Percentiles rank a stretch among this genome's conserved stretches.
Evolutionary conservation across 2,888 invertebrate species (phyloP).

Genomic region (Ypsolopha scabrella): DNA sequence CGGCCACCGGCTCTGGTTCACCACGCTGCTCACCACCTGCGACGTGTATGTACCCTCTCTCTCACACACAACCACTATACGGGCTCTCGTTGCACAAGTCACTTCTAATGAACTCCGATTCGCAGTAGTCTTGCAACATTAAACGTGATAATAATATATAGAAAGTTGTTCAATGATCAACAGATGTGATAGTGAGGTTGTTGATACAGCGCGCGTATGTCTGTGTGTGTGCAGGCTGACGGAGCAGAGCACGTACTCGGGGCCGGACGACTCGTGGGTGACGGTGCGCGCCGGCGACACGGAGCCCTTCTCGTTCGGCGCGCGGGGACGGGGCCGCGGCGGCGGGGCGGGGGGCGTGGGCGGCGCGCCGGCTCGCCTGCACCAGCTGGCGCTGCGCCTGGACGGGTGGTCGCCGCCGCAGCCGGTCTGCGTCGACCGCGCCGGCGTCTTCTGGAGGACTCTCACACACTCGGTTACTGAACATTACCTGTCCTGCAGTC

Average conservation of each 20-base stretch:
- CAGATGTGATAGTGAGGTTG: too few relatives aligned
- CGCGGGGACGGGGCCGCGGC: slow-evolving; percentile 73
- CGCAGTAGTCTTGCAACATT: too few relatives aligned
- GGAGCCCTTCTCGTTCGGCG: slow-evolving; percentile 89
- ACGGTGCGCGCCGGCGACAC: slow-evolving; percentile 80
- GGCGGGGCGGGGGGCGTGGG: slow-evolving; percentile 75
- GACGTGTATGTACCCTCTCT: slow-evolving; percentile 67
- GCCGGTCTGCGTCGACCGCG: slow-evolving; percentile 95
- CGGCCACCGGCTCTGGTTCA: slow-evolving; percentile 87
- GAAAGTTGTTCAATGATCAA: too few relatives aligned
- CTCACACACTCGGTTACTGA: slow-evolving; percentile 35
- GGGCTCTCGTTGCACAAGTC: too few relatives aligned
- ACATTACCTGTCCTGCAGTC: background rate
- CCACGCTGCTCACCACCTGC: slow-evolving; percentile 81
- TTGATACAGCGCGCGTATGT: too few relatives aligned
- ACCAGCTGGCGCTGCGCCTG: slow-evolving; percentile 90
- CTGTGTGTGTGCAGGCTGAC: slow-evolving; percentile 21
- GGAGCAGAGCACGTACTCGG: slow-evolving; percentile 24
- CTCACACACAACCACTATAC: too few relatives aligned
- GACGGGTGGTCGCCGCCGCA: slow-evolving; percentile 90
- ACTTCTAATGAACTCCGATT: too few relatives aligned
- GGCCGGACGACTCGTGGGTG: slow-evolving; percentile 75
- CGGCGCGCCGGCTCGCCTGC: slow-evolving; percentile 82
- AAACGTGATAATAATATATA: too few relatives aligned
- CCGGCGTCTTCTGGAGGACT: slow-evolving; percentile 91